Conservation (phyloP, 2,888 invertebrate genomes). For the Leptarthrus brevirostris region DNA sequence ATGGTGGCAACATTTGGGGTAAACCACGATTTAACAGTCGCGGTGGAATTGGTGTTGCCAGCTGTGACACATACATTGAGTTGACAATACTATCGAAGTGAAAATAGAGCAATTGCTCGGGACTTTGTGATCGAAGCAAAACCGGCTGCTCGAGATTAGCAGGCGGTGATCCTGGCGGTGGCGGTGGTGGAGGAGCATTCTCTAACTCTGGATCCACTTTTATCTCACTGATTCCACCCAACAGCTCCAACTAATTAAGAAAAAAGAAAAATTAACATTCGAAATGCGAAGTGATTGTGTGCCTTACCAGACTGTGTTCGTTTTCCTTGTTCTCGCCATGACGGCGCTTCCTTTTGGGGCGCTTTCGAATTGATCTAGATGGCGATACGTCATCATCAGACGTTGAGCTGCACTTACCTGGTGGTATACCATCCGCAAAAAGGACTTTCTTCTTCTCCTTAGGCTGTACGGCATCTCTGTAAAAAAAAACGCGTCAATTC, state of each 20-base stretch:
- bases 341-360: conserved; percentile 8
- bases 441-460: conserved; percentile 54
- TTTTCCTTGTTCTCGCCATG: conserved; percentile 49
- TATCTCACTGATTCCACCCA: conserved; percentile 38
- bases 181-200: conserved; percentile 60
- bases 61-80: conserved; percentile 61
- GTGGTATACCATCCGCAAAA: conserved; percentile 55
- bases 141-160: conserved; percentile 60
- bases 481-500: background rate
- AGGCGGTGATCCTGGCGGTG: conserved; percentile 59
- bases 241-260: background rate
- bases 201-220: conserved; percentile 59
- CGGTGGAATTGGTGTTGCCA: conserved; percentile 60
- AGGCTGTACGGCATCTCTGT: background rate
- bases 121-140: conserved; percentile 59
- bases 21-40: conserved; percentile 61
- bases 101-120: conserved; percentile 61
- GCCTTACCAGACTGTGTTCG: conserved; percentile 2
- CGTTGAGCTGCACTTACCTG: conserved; percentile 50
- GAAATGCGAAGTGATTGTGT: background rate
- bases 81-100: conserved; percentile 63
- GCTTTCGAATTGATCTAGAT: background rate
- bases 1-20: background rate
- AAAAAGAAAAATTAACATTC: background rate
- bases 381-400: conserved; percentile 22